Conservation (phyloP, 2,113 vertebrate species). For the Apaloderma vittatum region DNA sequence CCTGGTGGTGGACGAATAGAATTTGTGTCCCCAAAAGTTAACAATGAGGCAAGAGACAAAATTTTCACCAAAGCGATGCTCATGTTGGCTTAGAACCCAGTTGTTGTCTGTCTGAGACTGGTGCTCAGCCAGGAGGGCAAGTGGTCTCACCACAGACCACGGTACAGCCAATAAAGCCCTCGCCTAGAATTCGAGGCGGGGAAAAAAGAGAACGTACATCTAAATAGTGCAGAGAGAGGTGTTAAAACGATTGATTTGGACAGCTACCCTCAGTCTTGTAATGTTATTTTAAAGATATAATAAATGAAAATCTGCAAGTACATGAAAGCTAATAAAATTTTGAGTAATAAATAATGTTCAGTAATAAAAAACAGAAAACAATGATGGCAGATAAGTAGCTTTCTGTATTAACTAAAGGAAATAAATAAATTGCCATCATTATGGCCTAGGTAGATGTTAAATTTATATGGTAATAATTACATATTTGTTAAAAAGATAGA, state of each 20-base stretch:
- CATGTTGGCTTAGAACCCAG: neutral
- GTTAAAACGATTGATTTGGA: neutral
- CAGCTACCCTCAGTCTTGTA: neutral
- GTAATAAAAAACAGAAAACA: neutral
- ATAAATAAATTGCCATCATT: neutral
- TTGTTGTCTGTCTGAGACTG: neutral
- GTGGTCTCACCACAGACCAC: fast-evolving
- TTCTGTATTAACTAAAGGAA: neutral
- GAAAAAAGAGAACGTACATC: fast-evolving
- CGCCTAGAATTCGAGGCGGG: fast-evolving
- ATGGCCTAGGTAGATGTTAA: neutral
- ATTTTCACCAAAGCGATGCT: neutral
- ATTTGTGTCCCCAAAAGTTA: neutral
- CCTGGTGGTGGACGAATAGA: fast-evolving
- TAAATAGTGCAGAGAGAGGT: neutral
- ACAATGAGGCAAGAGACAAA: neutral
- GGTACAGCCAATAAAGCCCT: neutral
- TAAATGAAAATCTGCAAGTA: neutral
- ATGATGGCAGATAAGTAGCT: neutral
- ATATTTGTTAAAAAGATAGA: neutral
- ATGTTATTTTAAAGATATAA: neutral
- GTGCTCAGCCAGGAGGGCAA: neutral
- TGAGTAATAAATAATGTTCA: neutral
- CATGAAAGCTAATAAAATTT: neutral
- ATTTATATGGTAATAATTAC: conserved; percentile 39